Evolutionary conservation across 1,140 invertebrate genomes (phyloP).

Genomic region (Zaprionus kolodkinae): DNA sequence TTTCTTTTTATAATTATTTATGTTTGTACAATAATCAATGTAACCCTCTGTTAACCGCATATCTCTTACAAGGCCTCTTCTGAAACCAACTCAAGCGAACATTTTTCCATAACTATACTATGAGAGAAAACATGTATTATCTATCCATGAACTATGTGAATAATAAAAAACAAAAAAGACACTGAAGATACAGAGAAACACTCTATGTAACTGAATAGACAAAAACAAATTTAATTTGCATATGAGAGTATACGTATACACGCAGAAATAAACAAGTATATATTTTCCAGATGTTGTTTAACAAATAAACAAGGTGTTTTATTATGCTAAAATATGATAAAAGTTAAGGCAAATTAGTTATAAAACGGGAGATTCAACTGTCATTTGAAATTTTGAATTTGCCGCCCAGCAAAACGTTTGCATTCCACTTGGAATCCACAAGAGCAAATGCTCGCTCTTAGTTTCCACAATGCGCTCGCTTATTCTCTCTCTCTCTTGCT

Average conservation of each 20-base stretch:
- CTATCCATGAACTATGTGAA: slow-evolving; percentile 61
- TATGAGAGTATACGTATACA: slow-evolving; percentile 33
- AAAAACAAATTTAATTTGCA: slow-evolving; percentile 66
- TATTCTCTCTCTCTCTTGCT: slow-evolving; percentile 14
- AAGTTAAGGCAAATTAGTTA: not conserved
- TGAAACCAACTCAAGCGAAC: slow-evolving; percentile 68
- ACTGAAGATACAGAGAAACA: slow-evolving; percentile 22
- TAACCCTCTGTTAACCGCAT: slow-evolving; percentile 22
- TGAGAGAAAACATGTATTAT: slow-evolving; percentile 55
- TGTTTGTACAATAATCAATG: slow-evolving; percentile 51
- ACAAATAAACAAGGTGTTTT: slow-evolving; percentile 25
- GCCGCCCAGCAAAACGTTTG: slow-evolving; percentile 11
- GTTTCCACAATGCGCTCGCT: not conserved
- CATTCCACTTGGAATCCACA: slow-evolving; percentile 44
- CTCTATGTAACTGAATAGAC: slow-evolving; percentile 39
- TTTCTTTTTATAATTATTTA: slow-evolving; percentile 60
- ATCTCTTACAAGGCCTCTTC: slow-evolving; percentile 43
- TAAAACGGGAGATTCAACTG: too few species aligned
- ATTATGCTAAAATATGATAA: not conserved
- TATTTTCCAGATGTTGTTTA: slow-evolving; percentile 59
- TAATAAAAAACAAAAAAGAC: slow-evolving; percentile 45
- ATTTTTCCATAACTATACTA: slow-evolving; percentile 24
- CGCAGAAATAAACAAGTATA: slow-evolving; percentile 54
- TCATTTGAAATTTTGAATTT: not conserved
- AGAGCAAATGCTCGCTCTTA: slow-evolving; percentile 27